Evolutionary conservation across 2,797 vertebrate species (phyloP).

Genomic region (Girardinus metallicus): DNA sequence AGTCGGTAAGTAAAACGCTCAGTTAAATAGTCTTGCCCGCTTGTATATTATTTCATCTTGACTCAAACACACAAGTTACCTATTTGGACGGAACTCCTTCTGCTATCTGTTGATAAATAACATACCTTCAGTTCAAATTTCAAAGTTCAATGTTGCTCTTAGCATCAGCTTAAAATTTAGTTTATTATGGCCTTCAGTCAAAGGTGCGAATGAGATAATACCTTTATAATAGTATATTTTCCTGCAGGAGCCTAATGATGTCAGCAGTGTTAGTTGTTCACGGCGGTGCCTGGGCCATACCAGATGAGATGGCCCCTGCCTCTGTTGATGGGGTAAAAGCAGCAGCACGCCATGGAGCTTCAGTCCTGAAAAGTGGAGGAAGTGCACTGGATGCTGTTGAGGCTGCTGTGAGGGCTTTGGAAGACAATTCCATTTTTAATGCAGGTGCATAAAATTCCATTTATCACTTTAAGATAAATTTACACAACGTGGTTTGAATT

Average conservation of each 20-base stretch:
- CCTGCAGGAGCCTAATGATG: conserved; percentile 54
- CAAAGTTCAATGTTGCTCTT: conserved; percentile 10
- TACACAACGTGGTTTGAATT: not conserved
- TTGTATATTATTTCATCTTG: not conserved
- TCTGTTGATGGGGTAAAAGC: conserved; percentile 77
- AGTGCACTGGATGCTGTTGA: conserved; percentile 82
- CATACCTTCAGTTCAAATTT: conserved; percentile 1
- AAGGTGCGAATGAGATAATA: not conserved
- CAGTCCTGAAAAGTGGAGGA: conserved; percentile 70
- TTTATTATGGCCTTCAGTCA: not conserved
- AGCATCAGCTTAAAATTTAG: not conserved
- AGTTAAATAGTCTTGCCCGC: not conserved
- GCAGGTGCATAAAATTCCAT: conserved; percentile 60
- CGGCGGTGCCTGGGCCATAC: conserved; percentile 84
- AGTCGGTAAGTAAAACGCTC: not conserved
- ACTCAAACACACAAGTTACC: not conserved
- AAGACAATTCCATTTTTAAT: conserved; percentile 78
- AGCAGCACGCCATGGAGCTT: conserved; percentile 68
- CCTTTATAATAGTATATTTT: not conserved
- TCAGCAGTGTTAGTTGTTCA: conserved; percentile 82
- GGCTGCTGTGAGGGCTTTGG: conserved; percentile 76
- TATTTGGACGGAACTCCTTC: not conserved
- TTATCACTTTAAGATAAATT: not conserved
- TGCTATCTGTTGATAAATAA: not conserved
- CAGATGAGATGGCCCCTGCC: conserved; percentile 68